These are phyloP conservation scores for Cheilosia pagana DNA, from an alignment of 2,888 invertebrate genomes.

Conservation along the genomic window DNA sequence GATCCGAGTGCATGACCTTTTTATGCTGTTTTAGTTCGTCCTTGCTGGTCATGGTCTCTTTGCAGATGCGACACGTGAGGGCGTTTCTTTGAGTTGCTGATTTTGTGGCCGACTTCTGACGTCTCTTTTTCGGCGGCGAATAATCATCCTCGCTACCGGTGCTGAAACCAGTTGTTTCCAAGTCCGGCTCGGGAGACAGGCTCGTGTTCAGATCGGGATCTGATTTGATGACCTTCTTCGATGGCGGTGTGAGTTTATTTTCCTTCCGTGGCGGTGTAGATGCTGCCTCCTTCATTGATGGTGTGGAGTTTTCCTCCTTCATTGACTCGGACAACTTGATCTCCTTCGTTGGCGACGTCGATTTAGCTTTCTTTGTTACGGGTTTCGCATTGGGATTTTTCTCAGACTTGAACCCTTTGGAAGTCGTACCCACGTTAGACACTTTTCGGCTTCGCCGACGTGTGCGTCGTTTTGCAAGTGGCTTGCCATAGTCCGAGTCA, in stretches of 20 bases:
- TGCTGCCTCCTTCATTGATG: background rate
- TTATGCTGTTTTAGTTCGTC: conserved; percentile 84
- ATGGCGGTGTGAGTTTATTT: background rate
- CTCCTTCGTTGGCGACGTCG: conserved; percentile 1
- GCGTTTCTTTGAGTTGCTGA: conserved; percentile 63
- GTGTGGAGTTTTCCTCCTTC: too few species aligned
- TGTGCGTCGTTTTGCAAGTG: conserved; percentile 66
- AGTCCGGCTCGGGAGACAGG: conserved; percentile 40
- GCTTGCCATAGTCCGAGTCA: conserved; percentile 78
- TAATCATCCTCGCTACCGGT: conserved; percentile 72
- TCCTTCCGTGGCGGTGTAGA: background rate
- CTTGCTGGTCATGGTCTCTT: conserved; percentile 84
- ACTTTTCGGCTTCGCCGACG: conserved; percentile 54
- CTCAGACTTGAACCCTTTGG: conserved; percentile 18
- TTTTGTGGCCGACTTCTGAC: conserved; percentile 4
- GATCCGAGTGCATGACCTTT: conserved; percentile 82
- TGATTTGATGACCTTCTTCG: conserved; percentile 68
- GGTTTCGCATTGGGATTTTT: background rate
- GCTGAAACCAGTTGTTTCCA: conserved; percentile 68
- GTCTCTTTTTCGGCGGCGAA: conserved; percentile 68
- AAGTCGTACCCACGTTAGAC: conserved; percentile 17
- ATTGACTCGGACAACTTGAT: too few species aligned
- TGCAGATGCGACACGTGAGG: conserved; percentile 82
- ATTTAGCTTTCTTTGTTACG: background rate
- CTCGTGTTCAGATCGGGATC: conserved; percentile 68